A percentile compares a stretch with the other conserved stretches of the same genome.
Evolutionary conservation across 2,113 vertebrate genomes (phyloP).

Genomic region (Cyprinus carpio): DNA sequence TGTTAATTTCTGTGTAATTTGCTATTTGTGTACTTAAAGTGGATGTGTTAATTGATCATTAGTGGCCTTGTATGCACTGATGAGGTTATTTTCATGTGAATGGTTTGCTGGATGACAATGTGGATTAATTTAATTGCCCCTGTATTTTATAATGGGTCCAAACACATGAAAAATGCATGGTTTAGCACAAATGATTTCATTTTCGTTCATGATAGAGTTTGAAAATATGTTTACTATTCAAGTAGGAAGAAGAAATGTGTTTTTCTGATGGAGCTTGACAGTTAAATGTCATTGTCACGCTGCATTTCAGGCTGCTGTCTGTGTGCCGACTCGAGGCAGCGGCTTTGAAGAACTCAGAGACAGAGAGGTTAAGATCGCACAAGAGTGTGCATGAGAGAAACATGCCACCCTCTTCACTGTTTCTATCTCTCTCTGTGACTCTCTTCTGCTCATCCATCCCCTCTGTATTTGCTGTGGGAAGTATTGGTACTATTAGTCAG

Average conservation of each 20-base stretch:
- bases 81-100: not conserved
- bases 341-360: slow-evolving; percentile 7
- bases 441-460: not conserved
- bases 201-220: not conserved
- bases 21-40: slow-evolving; percentile 34
- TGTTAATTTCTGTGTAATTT: slow-evolving; percentile 19
- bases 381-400: slow-evolving; percentile 9
- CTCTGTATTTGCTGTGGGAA: not conserved
- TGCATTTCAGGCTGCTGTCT: slow-evolving; percentile 25
- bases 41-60: slow-evolving; percentile 37
- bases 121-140: slow-evolving; percentile 26
- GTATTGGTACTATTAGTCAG: slow-evolving; percentile 30
- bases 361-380: not conserved
- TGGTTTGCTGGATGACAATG: not conserved
- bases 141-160: slow-evolving; percentile 9
- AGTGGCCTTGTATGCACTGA: slow-evolving; percentile 24
- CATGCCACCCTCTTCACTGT: not conserved
- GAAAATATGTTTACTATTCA: not conserved
- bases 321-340: slow-evolving; percentile 1
- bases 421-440: not conserved
- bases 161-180: slow-evolving; percentile 25
- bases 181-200: slow-evolving; percentile 9
- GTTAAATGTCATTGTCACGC: slow-evolving; percentile 28
- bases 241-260: not conserved
- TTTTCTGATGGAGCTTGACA: slow-evolving; percentile 12